phyloP scores from a whole-genome alignment of 2,113 vertebrate genomes.

The Mirza zaza region DNA sequence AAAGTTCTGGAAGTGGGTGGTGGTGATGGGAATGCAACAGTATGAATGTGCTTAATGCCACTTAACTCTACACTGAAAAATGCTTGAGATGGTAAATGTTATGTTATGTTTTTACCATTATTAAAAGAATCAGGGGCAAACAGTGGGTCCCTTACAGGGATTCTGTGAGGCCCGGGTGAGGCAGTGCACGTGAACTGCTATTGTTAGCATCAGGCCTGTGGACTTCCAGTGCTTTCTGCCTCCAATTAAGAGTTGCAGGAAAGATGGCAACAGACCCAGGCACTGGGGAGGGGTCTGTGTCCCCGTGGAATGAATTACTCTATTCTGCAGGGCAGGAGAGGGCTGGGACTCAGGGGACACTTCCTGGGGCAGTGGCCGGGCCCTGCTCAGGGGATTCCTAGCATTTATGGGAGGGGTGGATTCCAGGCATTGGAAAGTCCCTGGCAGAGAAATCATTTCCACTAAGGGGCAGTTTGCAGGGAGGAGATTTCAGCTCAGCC shows the following conservation, averaged over 20 bases:
- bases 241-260: not conserved
- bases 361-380: not conserved
- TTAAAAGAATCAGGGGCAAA: not conserved
- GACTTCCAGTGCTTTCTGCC: not conserved
- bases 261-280: not conserved
- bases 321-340: not conserved
- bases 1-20: not conserved
- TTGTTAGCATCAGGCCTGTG: not conserved
- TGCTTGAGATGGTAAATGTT: not conserved
- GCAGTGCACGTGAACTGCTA: not conserved
- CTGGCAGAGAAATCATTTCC: conserved; percentile 32
- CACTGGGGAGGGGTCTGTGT: not conserved
- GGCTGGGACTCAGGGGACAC: not conserved
- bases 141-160: not conserved
- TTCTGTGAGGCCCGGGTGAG: not conserved
- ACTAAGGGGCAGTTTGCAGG: not conserved
- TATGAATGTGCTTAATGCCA: not conserved
- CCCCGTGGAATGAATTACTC: not conserved
- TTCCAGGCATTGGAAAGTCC: conserved; percentile 56
- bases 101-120: not conserved
- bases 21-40: not conserved
- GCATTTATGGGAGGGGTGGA: not conserved
- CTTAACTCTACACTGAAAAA: not conserved
- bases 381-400: not conserved
- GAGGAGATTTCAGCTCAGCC: not conserved